Conservation (phyloP, 2,113 vertebrate species). For the Amazona guildingii region DNA sequence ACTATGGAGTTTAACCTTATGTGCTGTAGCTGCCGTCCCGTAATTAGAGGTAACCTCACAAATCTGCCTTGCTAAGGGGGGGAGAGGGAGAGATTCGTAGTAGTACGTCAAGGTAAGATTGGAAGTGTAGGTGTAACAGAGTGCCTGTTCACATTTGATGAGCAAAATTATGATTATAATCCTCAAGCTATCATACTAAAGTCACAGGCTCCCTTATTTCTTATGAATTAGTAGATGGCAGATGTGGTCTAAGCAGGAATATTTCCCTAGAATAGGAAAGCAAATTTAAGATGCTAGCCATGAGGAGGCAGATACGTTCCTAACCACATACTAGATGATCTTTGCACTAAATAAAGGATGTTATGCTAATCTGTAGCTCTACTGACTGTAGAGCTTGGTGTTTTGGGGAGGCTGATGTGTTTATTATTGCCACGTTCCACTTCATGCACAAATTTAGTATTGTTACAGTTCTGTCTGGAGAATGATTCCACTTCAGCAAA, state of each 20-base stretch:
- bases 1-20: slow-evolving; percentile 78
- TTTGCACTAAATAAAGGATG: neutral
- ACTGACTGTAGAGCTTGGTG: neutral
- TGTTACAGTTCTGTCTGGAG: neutral
- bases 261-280: neutral
- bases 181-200: neutral
- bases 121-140: neutral
- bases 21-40: slow-evolving; percentile 78
- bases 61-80: neutral
- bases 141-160: neutral
- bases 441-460: neutral
- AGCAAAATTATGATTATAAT: neutral
- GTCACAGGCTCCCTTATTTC: neutral
- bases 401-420: neutral
- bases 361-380: neutral
- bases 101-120: neutral
- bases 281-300: neutral
- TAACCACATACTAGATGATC: neutral
- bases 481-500: neutral
- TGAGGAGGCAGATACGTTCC: neutral
- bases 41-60: slow-evolving; percentile 77
- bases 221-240: neutral
- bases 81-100: too few relatives aligned
- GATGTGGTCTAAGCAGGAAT: neutral
- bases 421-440: neutral